Evolutionary conservation across 2,797 vertebrate species (phyloP).

Genomic region (Characodon lateralis): DNA sequence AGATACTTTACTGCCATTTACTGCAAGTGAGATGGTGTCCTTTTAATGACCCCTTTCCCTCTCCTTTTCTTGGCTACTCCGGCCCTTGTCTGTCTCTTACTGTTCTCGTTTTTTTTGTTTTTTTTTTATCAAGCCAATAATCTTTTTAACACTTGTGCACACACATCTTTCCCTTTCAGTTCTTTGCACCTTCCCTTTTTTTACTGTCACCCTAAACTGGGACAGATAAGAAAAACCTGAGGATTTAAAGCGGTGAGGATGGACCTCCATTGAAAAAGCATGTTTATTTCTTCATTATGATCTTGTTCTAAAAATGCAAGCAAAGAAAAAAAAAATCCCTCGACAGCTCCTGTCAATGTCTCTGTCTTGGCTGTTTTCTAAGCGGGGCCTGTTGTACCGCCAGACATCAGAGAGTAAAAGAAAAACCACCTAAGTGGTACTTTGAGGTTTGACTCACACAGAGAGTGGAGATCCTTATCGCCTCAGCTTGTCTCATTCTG

Average conservation of each 20-base stretch:
- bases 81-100: constrained; percentile 47
- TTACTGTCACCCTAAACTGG: constrained; percentile 8
- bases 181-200: constrained; percentile 2
- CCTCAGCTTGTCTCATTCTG: constrained; percentile 67
- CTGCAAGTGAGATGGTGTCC: constrained; percentile 79
- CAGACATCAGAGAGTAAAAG: constrained; percentile 65
- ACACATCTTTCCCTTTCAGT: constrained; percentile 17
- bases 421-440: constrained; percentile 71
- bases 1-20: constrained; percentile 82
- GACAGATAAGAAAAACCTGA: constrained; percentile 51
- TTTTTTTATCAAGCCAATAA: constrained; percentile 60
- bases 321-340: constrained; percentile 15
- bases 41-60: constrained; percentile 79
- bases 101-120: constrained; percentile 33
- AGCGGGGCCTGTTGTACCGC: constrained; percentile 36
- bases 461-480: constrained; percentile 73
- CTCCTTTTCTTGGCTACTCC: constrained; percentile 46
- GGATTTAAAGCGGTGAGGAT: background rate
- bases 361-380: constrained; percentile 53
- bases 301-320: constrained; percentile 40
- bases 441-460: constrained; percentile 77
- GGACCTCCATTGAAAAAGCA: constrained; percentile 15
- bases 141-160: constrained; percentile 56
- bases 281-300: constrained; percentile 39
- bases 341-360: constrained; percentile 69